Conservation (phyloP, 2,888 invertebrate species). For the Scrobipalpa costella region DNA sequence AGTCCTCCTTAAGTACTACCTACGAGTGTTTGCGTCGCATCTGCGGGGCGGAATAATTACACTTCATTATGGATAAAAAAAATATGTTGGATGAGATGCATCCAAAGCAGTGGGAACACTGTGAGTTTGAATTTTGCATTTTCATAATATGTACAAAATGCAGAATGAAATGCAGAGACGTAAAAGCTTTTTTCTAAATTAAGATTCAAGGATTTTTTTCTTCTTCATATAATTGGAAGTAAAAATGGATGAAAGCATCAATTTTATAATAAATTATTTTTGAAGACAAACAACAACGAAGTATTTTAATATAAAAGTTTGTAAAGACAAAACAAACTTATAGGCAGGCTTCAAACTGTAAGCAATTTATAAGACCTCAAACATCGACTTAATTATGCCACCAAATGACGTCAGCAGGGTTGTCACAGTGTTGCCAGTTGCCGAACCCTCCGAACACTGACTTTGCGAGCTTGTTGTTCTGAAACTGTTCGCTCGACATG, state of each 20-base stretch:
- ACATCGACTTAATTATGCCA: slow-evolving; percentile 29
- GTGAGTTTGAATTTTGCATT: not conserved
- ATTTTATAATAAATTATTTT: no score
- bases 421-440: slow-evolving; percentile 25
- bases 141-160: not conserved
- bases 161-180: not conserved
- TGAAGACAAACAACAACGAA: no score
- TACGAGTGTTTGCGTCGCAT: not conserved
- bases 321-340: not conserved
- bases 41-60: not conserved
- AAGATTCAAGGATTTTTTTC: not conserved
- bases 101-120: not conserved
- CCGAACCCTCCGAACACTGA: slow-evolving; percentile 27
- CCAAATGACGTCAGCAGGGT: slow-evolving; percentile 37
- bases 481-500: slow-evolving; percentile 36
- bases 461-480: slow-evolving; percentile 30
- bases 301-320: no score
- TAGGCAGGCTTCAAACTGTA: slow-evolving; percentile 4
- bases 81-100: not conserved
- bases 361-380: slow-evolving; percentile 22
- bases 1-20: no score
- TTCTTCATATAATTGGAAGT: no score
- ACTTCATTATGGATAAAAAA: not conserved
- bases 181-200: not conserved
- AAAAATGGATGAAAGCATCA: no score